A percentile compares a stretch with the other conserved stretches of the same genome.
Conservation (phyloP, 1,140 invertebrate species). For the Anastrepha ludens region DNA sequence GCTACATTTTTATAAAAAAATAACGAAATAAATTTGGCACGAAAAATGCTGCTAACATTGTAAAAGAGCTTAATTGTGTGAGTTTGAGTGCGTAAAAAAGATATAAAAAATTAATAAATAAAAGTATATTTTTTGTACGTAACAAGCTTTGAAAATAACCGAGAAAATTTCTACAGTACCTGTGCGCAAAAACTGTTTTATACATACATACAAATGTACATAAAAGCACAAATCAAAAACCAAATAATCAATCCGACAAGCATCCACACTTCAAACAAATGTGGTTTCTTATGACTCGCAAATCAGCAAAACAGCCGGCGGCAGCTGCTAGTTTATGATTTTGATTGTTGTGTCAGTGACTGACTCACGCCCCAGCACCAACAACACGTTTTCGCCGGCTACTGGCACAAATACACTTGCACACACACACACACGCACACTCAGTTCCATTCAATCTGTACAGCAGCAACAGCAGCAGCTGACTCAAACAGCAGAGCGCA, state of each 20-base stretch:
- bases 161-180: too few species aligned
- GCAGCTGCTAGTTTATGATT: not conserved
- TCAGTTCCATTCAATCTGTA: not conserved
- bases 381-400: conserved; percentile 35
- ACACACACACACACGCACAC: not conserved
- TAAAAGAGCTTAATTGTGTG: too few species aligned
- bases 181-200: not conserved
- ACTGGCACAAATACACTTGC: not conserved
- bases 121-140: too few species aligned
- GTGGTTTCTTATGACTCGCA: not conserved
- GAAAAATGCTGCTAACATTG: too few species aligned
- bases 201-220: not conserved
- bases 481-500: not conserved
- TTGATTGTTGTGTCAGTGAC: conserved; percentile 20
- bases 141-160: too few species aligned
- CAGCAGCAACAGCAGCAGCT: not conserved
- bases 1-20: too few species aligned
- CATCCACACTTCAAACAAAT: not conserved
- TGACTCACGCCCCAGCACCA: conserved; percentile 22
- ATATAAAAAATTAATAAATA: too few species aligned
- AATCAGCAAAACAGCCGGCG: not conserved
- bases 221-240: not conserved
- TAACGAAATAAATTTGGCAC: too few species aligned
- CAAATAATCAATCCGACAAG: not conserved
- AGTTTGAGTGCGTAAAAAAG: too few species aligned